These are phyloP conservation scores for Eurois occulta DNA, from an alignment of 2,888 invertebrate genomes.

Conservation along the genomic window DNA sequence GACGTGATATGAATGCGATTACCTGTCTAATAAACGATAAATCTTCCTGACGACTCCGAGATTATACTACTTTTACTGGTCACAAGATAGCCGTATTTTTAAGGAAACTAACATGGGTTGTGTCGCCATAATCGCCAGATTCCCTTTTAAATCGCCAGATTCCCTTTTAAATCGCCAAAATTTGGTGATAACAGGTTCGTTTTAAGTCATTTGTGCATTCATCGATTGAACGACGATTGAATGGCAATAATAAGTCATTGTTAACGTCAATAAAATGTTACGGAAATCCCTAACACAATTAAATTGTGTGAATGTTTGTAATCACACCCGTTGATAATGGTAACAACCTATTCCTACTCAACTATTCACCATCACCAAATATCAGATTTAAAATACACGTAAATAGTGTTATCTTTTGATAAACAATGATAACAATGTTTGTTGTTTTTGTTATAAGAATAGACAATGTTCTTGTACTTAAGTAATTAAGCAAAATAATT, in stretches of 20 bases:
- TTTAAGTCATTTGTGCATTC: not conserved
- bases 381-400: slow-evolving; percentile 19
- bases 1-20: slow-evolving; percentile 24
- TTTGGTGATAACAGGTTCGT: not conserved
- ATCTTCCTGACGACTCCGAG: slow-evolving; percentile 5
- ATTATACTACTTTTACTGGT: not conserved
- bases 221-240: not conserved
- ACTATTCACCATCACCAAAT: slow-evolving; percentile 4
- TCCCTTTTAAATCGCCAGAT: not conserved
- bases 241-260: not conserved
- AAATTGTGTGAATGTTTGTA: slow-evolving; percentile 6
- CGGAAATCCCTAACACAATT: slow-evolving; percentile 6
- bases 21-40: not conserved
- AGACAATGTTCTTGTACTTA: slow-evolving; percentile 5
- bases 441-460: slow-evolving; percentile 14
- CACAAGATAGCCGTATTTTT: not conserved
- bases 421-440: slow-evolving; percentile 36
- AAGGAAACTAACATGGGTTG: not conserved
- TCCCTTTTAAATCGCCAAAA: not conserved
- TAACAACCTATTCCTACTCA: not conserved
- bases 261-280: not conserved
- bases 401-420: slow-evolving; percentile 29
- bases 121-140: not conserved
- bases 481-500: not conserved
- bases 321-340: not conserved